These are phyloP conservation scores for Trachurus trachurus DNA, from an alignment of 2,797 vertebrate genomes.

Conservation along the genomic window DNA sequence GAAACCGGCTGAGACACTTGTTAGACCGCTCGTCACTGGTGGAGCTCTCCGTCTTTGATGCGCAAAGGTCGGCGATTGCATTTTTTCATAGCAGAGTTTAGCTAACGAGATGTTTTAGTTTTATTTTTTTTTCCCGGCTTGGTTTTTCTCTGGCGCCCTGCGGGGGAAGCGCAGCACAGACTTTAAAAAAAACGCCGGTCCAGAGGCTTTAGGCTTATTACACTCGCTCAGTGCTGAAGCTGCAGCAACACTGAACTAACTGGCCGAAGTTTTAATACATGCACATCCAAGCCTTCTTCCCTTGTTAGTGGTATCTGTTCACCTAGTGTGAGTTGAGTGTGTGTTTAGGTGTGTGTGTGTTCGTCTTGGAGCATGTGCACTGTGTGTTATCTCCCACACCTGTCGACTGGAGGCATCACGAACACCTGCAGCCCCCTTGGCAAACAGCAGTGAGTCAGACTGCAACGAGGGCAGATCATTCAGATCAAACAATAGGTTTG, in stretches of 20 bases:
- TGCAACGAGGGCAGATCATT: constrained; percentile 38
- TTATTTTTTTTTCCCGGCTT: no score
- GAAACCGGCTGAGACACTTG: no score
- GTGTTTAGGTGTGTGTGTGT: constrained; percentile 1
- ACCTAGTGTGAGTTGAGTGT: neutral
- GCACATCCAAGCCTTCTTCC: neutral
- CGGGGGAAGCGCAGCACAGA: no score
- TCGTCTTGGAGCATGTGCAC: neutral
- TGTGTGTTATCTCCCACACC: constrained; percentile 32
- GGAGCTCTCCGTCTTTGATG: no score
- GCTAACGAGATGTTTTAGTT: no score
- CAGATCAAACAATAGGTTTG: constrained; percentile 54
- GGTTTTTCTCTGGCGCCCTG: no score
- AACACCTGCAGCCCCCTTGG: constrained; percentile 45
- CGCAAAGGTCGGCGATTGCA: no score
- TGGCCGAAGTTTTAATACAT: constrained; percentile 1
- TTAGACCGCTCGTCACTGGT: no score
- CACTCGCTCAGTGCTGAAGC: neutral
- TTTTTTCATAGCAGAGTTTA: no score
- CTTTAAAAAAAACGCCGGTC: neutral
- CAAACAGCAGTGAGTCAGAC: constrained; percentile 30
- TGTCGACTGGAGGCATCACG: constrained; percentile 20
- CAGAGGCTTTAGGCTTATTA: neutral
- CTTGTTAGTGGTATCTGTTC: constrained; percentile 10
- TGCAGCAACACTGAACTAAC: constrained; percentile 18